Percentiles rank a stretch among this genome's conserved stretches.
These are phyloP conservation scores for Pedetes capensis DNA, from an alignment of 2,113 vertebrate genomes.

Conservation along the genomic window DNA sequence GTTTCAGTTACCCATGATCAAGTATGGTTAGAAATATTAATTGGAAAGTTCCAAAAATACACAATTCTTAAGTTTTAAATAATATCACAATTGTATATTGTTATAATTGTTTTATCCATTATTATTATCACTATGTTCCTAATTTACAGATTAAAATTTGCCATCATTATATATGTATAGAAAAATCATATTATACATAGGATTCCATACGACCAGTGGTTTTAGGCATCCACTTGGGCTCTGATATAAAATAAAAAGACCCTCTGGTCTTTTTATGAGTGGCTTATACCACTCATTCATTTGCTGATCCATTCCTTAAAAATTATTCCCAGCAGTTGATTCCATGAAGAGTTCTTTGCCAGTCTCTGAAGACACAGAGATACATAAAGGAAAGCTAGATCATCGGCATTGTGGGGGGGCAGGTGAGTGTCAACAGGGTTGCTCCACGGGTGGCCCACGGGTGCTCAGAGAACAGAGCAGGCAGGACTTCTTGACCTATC, in stretches of 20 bases:
- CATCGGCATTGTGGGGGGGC: accelerated
- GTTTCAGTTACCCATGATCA: not conserved
- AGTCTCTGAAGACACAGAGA: not conserved
- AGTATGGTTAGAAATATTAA: not conserved
- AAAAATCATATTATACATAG: not conserved
- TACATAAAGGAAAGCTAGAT: no score
- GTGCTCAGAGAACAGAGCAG: not conserved
- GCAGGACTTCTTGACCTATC: not conserved
- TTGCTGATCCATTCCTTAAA: not conserved
- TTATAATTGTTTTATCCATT: not conserved
- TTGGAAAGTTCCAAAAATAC: not conserved
- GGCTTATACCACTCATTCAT: no score
- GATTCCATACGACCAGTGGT: no score
- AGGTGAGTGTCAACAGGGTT: accelerated
- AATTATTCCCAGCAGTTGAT: not conserved
- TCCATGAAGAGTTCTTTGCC: not conserved
- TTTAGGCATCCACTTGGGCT: not conserved
- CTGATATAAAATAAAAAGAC: not conserved
- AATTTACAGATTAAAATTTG: not conserved
- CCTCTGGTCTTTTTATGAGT: no score
- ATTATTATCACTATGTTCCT: not conserved
- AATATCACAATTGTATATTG: not conserved
- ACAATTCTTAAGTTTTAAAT: not conserved
- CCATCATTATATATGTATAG: not conserved
- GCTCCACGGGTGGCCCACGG: accelerated